Evolutionary conservation across 2,888 invertebrate species (phyloP).

Genomic region (Eilema sororculum): DNA sequence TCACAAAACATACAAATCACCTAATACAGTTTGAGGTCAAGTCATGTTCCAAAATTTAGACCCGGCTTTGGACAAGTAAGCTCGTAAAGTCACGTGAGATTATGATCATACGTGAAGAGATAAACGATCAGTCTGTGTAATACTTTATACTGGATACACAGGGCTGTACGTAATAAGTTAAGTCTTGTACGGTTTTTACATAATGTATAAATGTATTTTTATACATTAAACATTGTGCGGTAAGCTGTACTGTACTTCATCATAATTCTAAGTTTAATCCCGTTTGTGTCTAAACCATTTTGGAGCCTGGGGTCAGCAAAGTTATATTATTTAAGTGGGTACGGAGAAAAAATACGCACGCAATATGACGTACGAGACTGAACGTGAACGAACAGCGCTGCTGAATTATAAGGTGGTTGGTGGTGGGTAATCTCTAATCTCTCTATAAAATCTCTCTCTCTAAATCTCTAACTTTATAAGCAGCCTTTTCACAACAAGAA

Average conservation of each 20-base stretch:
- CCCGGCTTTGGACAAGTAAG: constrained; percentile 18
- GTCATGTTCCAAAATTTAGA: constrained; percentile 13
- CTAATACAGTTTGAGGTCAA: constrained; percentile 14
- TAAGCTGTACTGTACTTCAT: constrained; percentile 2
- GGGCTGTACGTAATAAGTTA: constrained; percentile 14
- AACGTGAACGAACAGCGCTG: too few species aligned
- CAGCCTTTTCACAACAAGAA: too few species aligned
- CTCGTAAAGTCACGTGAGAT: constrained; percentile 17
- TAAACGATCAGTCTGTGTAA: constrained; percentile 16
- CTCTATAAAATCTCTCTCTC: too few species aligned
- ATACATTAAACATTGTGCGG: neutral
- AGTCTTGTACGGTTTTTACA: neutral
- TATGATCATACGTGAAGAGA: constrained; percentile 22
- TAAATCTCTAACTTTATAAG: too few species aligned
- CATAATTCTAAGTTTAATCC: neutral
- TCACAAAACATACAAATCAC: constrained; percentile 16
- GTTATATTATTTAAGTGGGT: neutral
- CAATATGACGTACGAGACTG: too few species aligned
- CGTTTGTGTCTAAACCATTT: neutral
- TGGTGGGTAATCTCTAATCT: too few species aligned
- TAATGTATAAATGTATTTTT: neutral
- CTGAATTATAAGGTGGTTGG: too few species aligned
- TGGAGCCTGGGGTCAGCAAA: neutral
- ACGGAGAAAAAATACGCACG: too few species aligned
- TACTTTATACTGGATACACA: constrained; percentile 6